These are phyloP conservation scores for Ceratotherium simum DNA, from an alignment of 2,113 vertebrate genomes.

Conservation along the genomic window DNA sequence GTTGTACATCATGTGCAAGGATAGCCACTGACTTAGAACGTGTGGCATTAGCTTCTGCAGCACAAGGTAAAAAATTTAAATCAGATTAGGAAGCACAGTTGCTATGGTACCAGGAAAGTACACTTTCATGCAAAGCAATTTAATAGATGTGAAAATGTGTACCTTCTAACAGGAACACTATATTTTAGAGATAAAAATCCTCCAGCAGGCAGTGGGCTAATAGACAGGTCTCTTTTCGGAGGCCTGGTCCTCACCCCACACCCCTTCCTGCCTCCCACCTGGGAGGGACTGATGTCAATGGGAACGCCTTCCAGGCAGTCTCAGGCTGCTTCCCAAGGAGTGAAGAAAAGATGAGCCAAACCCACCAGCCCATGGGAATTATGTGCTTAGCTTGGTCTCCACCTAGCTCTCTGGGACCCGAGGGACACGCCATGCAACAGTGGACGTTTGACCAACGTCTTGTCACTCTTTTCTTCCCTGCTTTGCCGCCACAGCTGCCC, in stretches of 20 bases:
- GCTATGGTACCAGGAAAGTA: conserved; percentile 81
- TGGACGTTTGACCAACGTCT: rapidly evolving
- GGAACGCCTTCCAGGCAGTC: neutral
- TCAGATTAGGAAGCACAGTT: conserved; percentile 84
- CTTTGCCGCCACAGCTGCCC: no score
- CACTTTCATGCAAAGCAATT: conserved; percentile 85
- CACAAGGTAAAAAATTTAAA: conserved; percentile 76
- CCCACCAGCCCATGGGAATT: rapidly evolving
- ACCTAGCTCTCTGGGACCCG: neutral
- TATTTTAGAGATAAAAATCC: conserved; percentile 77
- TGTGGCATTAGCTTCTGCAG: conserved; percentile 70
- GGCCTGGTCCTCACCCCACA: neutral
- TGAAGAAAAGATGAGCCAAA: rapidly evolving
- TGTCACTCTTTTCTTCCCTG: rapidly evolving
- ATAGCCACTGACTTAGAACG: conserved; percentile 72
- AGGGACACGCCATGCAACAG: rapidly evolving
- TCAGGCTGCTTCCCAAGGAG: neutral
- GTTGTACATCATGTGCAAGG: neutral
- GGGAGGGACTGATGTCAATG: neutral
- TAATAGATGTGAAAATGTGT: conserved; percentile 78
- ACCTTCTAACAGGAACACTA: conserved; percentile 70
- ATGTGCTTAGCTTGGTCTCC: rapidly evolving
- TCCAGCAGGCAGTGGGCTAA: conserved; percentile 67
- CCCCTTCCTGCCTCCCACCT: neutral
- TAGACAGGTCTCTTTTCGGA: neutral